phyloP scores from a whole-genome alignment of 2,888 invertebrate species.

The Notocelia uddmanniana region DNA sequence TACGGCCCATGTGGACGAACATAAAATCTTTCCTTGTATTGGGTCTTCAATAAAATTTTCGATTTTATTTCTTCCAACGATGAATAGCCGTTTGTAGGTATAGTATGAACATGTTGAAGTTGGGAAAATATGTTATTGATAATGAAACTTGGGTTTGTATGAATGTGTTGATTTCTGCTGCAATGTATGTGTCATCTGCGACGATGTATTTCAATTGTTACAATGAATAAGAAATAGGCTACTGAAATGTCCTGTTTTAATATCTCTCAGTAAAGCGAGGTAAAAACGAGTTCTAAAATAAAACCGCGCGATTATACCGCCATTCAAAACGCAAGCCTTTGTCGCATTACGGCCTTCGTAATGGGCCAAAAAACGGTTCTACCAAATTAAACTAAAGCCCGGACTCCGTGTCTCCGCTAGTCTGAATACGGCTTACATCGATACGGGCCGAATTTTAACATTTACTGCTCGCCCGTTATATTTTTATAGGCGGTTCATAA shows the following conservation, averaged over 20 bases:
- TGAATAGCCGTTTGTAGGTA: constrained; percentile 44
- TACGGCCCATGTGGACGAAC: constrained; percentile 59
- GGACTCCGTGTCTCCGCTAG: constrained; percentile 56
- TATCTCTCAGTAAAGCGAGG: constrained; percentile 22
- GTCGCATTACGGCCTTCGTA: constrained; percentile 55
- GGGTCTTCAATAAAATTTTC: constrained; percentile 65
- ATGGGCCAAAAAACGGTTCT: constrained; percentile 49
- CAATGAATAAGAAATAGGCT: constrained; percentile 1
- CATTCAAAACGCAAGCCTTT: constrained; percentile 61
- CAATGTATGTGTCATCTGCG: not conserved
- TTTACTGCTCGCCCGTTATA: constrained; percentile 75
- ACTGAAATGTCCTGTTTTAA: constrained; percentile 27
- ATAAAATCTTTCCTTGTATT: constrained; percentile 69
- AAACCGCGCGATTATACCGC: constrained; percentile 58
- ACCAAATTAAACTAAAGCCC: constrained; percentile 64
- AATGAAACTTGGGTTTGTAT: constrained; percentile 3
- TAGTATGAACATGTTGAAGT: constrained; percentile 29
- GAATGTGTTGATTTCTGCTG: not conserved
- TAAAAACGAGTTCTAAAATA: constrained; percentile 40
- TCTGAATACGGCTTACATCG: constrained; percentile 70
- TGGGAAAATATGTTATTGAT: constrained; percentile 38
- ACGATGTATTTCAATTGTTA: not conserved
- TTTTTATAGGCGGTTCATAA: constrained; percentile 82
- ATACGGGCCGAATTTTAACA: constrained; percentile 74
- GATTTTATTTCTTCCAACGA: constrained; percentile 62